Conservation (phyloP, 2,113 vertebrate species). For the Actinemys pallida region DNA sequence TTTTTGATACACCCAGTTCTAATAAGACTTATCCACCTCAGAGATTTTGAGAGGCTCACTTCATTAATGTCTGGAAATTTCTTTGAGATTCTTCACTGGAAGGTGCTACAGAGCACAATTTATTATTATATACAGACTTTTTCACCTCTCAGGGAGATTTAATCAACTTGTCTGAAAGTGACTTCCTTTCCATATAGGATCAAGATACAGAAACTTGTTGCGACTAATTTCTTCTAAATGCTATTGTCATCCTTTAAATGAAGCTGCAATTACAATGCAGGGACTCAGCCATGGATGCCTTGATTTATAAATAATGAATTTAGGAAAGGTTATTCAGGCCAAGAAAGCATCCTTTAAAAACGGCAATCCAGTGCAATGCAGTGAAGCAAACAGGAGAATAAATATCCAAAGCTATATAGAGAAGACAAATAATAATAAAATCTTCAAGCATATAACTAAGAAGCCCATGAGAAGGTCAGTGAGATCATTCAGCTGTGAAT, state of each 20-base stretch:
- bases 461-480: background rate
- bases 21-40: background rate
- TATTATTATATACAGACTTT: background rate
- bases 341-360: conserved; percentile 42
- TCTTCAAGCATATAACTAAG: conserved; percentile 29
- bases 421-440: conserved; percentile 42
- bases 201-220: background rate
- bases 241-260: background rate
- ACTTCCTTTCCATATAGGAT: background rate
- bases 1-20: background rate
- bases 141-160: background rate
- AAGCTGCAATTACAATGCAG: background rate
- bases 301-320: conserved; percentile 17
- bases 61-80: background rate
- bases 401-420: background rate
- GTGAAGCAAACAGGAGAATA: background rate
- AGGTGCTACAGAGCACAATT: background rate
- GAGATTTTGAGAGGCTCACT: background rate
- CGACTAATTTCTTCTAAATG: background rate
- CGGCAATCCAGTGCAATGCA: conserved; percentile 36
- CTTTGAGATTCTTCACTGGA: background rate
- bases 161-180: background rate
- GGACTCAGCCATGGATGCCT: background rate
- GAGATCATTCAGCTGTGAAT: background rate
- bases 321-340: background rate